Percentiles rank a stretch among this genome's conserved stretches.
Conservation (phyloP, 2,797 vertebrate genomes). For the Phrynocephalus vlangalii region DNA sequence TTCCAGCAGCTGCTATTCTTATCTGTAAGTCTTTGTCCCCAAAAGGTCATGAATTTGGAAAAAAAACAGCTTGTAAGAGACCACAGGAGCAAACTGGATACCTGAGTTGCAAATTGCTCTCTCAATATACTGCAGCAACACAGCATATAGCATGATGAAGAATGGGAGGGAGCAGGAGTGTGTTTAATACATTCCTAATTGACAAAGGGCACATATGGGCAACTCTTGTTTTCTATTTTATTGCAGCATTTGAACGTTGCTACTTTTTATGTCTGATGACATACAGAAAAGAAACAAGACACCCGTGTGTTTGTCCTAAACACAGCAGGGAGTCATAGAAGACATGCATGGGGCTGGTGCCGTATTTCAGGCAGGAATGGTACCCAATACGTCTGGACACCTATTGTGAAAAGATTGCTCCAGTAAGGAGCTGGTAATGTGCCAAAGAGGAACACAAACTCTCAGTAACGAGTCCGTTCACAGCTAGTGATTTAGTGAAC, state of each 20-base stretch:
- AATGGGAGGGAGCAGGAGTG: not conserved
- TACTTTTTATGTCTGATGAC: not conserved
- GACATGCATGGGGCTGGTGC: not conserved
- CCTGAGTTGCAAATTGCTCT: not conserved
- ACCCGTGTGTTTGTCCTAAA: not conserved
- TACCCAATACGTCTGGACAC: too few relatives aligned
- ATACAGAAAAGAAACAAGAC: not conserved
- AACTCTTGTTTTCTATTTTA: not conserved
- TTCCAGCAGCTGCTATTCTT: constrained; percentile 25
- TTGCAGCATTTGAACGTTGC: not conserved
- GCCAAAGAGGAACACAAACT: too few relatives aligned
- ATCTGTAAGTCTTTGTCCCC: constrained; percentile 25
- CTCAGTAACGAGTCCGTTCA: too few relatives aligned
- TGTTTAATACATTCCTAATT: not conserved
- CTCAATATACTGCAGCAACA: not conserved
- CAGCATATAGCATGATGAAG: not conserved
- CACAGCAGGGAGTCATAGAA: not conserved
- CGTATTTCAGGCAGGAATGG: too few relatives aligned
- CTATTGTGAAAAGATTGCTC: too few relatives aligned
- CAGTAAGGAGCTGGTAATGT: too few relatives aligned
- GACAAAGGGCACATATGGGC: not conserved
- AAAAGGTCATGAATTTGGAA: not conserved
- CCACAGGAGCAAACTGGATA: not conserved
- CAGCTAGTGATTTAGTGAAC: too few relatives aligned
- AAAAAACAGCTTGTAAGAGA: constrained; percentile 19